These are phyloP conservation scores for Oryzias dopingdopingensis DNA, from an alignment of 2,797 vertebrate genomes.

Conservation along the genomic window DNA sequence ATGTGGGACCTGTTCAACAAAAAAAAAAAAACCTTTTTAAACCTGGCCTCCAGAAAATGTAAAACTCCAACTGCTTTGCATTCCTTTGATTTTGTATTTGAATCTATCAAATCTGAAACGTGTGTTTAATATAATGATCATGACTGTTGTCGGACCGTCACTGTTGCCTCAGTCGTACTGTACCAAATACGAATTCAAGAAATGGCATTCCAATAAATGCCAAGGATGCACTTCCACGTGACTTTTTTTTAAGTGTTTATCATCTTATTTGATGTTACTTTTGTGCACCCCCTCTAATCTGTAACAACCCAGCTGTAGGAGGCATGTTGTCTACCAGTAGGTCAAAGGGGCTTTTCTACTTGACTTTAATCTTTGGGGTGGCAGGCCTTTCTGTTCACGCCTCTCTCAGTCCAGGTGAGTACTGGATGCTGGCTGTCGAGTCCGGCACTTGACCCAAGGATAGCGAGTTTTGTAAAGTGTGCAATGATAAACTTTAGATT, in stretches of 20 bases:
- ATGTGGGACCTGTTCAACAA: constrained; percentile 2
- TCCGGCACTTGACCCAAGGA: constrained; percentile 22
- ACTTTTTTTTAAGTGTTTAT: constrained; percentile 2
- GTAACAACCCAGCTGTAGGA: not conserved
- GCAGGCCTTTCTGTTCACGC: constrained; percentile 77
- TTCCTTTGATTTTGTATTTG: constrained; percentile 47
- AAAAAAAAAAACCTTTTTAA: not conserved
- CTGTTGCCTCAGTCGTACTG: constrained; percentile 83
- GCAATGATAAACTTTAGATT: too few species aligned
- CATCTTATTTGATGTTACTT: not conserved
- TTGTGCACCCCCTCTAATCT: constrained; percentile 7
- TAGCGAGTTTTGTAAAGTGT: too few species aligned
- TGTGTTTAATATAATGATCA: constrained; percentile 55
- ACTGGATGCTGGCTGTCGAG: constrained; percentile 88
- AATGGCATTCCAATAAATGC: constrained; percentile 89
- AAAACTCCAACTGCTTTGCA: constrained; percentile 10
- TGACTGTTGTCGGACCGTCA: constrained; percentile 84
- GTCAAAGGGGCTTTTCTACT: constrained; percentile 48
- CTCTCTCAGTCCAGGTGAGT: constrained; percentile 83
- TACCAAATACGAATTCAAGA: constrained; percentile 83
- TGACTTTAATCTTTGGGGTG: constrained; percentile 80
- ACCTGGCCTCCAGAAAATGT: constrained; percentile 6
- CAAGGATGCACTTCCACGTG: constrained; percentile 81
- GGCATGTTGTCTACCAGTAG: constrained; percentile 37
- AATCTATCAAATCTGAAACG: constrained; percentile 73